Percentiles rank a stretch among this genome's conserved stretches.
Conservation (phyloP, 2,888 invertebrate species). For the Campopleginae sp. region DNA sequence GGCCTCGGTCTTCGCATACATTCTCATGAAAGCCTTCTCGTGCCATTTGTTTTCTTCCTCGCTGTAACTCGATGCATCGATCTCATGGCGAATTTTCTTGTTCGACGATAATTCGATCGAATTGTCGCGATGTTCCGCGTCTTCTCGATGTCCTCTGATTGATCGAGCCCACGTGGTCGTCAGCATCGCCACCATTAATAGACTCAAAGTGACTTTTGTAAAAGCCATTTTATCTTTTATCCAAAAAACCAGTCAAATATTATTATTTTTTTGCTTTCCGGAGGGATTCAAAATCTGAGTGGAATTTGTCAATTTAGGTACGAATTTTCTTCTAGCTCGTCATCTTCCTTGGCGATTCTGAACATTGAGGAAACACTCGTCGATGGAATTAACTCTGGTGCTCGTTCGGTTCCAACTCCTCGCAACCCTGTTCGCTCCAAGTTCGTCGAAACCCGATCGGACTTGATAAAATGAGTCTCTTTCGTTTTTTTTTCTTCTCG, state of each 20-base stretch:
- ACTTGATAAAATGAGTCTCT: background rate
- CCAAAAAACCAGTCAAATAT: background rate
- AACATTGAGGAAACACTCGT: slow-evolving; percentile 15
- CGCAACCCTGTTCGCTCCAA: background rate
- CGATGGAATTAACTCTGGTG: background rate
- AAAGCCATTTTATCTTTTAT: slow-evolving; percentile 65
- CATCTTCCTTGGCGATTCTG: background rate
- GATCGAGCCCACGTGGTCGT: slow-evolving; percentile 56
- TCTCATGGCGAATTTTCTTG: background rate
- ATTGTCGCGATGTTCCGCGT: slow-evolving; percentile 17
- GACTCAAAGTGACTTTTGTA: slow-evolving; percentile 61
- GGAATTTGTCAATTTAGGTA: background rate
- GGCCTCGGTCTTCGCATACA: slow-evolving; percentile 50
- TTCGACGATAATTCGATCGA: background rate
- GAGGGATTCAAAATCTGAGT: background rate
- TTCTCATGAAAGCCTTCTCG: background rate
- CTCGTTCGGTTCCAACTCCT: background rate
- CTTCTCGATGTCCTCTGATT: slow-evolving; percentile 21
- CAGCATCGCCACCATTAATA: slow-evolving; percentile 62
- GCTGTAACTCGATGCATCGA: slow-evolving; percentile 46
- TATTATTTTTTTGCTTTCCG: background rate
- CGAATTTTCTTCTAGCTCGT: background rate
- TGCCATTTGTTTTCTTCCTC: slow-evolving; percentile 26
- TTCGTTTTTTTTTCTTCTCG: background rate
- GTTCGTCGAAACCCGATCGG: background rate